Percentiles rank a stretch among this genome's conserved stretches.
phyloP scores from a whole-genome alignment of 2,888 invertebrate species.

The Apotomis betuletana region DNA sequence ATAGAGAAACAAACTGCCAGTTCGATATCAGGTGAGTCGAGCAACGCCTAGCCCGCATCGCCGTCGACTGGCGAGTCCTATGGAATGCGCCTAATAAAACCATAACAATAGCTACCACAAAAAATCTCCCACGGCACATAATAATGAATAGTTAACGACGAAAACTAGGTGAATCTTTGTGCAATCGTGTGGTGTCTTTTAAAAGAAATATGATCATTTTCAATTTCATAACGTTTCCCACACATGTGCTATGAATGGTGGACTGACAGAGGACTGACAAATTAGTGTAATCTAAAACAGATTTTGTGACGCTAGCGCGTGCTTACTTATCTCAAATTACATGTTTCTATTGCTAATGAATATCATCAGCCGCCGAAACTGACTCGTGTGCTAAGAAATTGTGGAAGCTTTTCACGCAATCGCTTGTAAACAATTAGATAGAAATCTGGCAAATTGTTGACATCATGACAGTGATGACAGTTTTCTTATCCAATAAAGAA shows the following conservation, averaged over 20 bases:
- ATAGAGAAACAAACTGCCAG: neutral
- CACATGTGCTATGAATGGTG: constrained; percentile 73
- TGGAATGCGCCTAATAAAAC: constrained; percentile 77
- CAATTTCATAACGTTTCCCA: constrained; percentile 83
- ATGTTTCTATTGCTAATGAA: constrained; percentile 60
- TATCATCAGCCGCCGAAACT: constrained; percentile 53
- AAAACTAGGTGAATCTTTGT: constrained; percentile 84
- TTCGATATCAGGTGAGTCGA: too few species aligned
- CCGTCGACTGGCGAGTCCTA: constrained; percentile 60
- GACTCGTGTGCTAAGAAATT: constrained; percentile 40
- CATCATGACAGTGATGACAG: neutral
- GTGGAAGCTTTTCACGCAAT: constrained; percentile 33
- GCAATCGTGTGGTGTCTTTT: constrained; percentile 80
- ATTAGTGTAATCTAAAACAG: constrained; percentile 81
- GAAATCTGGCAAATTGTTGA: constrained; percentile 43
- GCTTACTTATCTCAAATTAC: constrained; percentile 60
- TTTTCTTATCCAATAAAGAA: constrained; percentile 38
- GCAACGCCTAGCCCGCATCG: constrained; percentile 2
- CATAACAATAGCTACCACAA: constrained; percentile 73
- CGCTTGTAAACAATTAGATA: constrained; percentile 29
- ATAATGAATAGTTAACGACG: constrained; percentile 82
- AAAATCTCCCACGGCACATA: constrained; percentile 81
- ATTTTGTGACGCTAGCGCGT: constrained; percentile 70
- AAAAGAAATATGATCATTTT: constrained; percentile 83
- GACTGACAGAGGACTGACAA: constrained; percentile 64